These are phyloP conservation scores for Hormaphis cornu DNA, from an alignment of 1,140 invertebrate species.

Conservation along the genomic window DNA sequence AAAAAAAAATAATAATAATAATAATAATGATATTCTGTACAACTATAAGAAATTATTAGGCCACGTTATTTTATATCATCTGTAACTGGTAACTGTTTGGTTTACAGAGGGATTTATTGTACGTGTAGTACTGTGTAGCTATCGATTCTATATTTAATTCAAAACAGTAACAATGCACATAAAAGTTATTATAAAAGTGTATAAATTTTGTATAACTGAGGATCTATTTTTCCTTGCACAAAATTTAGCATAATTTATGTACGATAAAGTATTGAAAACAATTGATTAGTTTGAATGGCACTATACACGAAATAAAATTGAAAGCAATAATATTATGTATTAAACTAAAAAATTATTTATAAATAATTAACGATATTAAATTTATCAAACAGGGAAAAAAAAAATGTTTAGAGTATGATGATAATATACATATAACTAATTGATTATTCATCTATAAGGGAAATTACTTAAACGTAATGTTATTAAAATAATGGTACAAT, in stretches of 20 bases:
- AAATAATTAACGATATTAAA: too few relatives aligned
- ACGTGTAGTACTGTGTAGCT: too few relatives aligned
- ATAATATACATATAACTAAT: too few relatives aligned
- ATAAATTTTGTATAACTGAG: background rate
- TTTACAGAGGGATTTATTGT: background rate
- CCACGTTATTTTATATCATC: background rate
- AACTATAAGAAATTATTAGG: background rate
- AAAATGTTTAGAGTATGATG: too few relatives aligned
- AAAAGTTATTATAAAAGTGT: background rate
- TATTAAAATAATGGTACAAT: constrained; percentile 15
- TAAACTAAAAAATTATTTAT: constrained; percentile 4
- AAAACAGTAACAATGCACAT: background rate
- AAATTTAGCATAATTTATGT: background rate
- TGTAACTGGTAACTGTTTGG: background rate
- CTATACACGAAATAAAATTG: background rate
- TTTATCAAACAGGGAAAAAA: too few relatives aligned
- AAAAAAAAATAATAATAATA: background rate
- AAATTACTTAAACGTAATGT: background rate
- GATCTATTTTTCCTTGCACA: background rate
- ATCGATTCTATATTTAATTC: too few relatives aligned
- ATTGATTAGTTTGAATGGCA: background rate
- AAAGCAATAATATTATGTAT: background rate
- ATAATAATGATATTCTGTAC: too few relatives aligned
- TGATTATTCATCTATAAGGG: too few relatives aligned
- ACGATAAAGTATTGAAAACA: background rate